These are phyloP conservation scores for rat (Rattus norvegicus) DNA, from an alignment of 2,113 vertebrate species.

Conservation along the genomic window DNA sequence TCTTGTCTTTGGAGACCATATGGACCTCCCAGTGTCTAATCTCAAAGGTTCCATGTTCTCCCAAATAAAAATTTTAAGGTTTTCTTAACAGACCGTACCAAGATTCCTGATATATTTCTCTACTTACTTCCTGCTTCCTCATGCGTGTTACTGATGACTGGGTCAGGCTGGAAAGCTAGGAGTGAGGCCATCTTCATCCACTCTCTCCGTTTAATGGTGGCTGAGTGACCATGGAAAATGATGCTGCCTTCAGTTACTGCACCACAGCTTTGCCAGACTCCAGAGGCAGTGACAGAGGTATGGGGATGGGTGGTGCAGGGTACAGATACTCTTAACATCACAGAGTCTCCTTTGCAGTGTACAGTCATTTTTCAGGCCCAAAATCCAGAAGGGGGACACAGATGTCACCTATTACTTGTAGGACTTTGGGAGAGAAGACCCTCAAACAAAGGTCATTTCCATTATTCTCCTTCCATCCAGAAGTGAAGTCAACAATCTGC, in stretches of 20 bases:
- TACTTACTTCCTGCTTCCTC: background rate
- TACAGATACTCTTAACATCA: background rate
- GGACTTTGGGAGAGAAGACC: background rate
- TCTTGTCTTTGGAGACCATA: background rate
- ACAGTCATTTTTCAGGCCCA: background rate
- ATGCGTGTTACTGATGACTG: accelerated
- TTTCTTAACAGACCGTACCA: too few relatives aligned
- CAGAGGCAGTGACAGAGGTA: background rate
- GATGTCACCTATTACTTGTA: background rate
- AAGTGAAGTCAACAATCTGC: background rate
- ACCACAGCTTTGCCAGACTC: background rate
- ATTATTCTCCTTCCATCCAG: background rate
- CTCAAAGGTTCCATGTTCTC: background rate
- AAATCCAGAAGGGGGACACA: background rate
- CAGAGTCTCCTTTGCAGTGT: background rate
- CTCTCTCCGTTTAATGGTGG: accelerated
- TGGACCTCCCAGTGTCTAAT: background rate
- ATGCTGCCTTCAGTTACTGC: background rate
- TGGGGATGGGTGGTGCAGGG: accelerated
- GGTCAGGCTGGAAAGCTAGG: background rate
- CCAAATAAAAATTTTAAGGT: background rate
- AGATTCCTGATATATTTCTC: background rate
- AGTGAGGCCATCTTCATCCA: accelerated
- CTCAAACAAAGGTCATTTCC: too few relatives aligned
- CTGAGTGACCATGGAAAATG: background rate